A percentile compares a stretch with the other conserved stretches of the same genome.
phyloP scores from a whole-genome alignment of 2,113 vertebrate species.

The Sander vitreus region DNA sequence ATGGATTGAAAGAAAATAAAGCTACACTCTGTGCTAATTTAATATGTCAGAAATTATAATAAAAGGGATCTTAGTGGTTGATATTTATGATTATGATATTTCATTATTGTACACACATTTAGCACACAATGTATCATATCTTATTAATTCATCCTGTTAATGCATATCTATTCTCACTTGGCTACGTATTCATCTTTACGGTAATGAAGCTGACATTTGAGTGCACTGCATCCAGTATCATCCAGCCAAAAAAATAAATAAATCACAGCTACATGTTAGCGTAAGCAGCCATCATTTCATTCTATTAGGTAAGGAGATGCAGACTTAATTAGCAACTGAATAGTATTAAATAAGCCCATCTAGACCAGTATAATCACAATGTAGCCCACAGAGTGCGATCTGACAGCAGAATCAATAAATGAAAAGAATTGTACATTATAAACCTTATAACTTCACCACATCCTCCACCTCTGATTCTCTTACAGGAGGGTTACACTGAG shows the following conservation, averaged over 20 bases:
- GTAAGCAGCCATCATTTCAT: slow-evolving; percentile 7
- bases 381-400: background rate
- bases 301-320: slow-evolving; percentile 1
- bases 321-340: slow-evolving; percentile 5
- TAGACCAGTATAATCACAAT: slow-evolving; percentile 3
- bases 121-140: background rate
- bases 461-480: background rate
- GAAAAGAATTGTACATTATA: background rate
- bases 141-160: background rate
- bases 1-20: background rate
- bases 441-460: background rate
- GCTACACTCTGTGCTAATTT: background rate
- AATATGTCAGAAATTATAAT: background rate
- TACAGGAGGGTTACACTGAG: background rate
- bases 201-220: slow-evolving; percentile 8
- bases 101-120: background rate
- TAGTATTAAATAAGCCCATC: background rate
- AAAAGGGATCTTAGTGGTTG: background rate
- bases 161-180: background rate
- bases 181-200: background rate
- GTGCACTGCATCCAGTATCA: background rate
- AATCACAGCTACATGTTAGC: background rate
- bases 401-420: slow-evolving; percentile 13
- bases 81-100: background rate
- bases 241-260: background rate